Evolutionary conservation across 2,113 vertebrate species (phyloP), one percentile per base, ranked within the genome.

Genomic region (Conger conger): DNA sequence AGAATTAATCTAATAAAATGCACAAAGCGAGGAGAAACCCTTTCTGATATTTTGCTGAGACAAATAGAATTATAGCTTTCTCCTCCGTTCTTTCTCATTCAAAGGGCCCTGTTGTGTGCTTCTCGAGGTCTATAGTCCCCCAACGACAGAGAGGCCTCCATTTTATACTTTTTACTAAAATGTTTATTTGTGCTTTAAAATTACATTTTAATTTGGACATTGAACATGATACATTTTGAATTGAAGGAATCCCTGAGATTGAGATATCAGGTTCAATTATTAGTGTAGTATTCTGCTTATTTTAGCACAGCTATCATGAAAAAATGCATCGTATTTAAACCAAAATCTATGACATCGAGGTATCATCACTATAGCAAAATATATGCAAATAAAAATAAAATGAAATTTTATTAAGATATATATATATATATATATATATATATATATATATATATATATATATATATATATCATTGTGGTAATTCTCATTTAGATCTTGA

Each of bases 1-100:
- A 94, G 96, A 95, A 97, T 96, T 99, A 99, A 99, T 99, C 97
- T 97, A 99, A 99, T 99, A 96, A 97, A 91, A 73, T 30, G 95
- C 92, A 94, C 95, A 96, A 97, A 98, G 96, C 96, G 96, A 96
- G 96, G 95, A 97, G 96, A 96, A 97, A 96, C 96, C 97, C 96
- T 95, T 97, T 96, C 96, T 97, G 96, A 96, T 97, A 97, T 97
- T 97, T 95, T 96, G 95, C 96, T 96, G 96, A 95, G 96, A 92
- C 97, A 98, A 99, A 99, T 96, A 96, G 94, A 98, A 99, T 99
- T 99, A 99, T 89, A 96, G 96, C 94, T 94, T 95, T 80, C 94
- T 93, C 93, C 93, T 94, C 94, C 93, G 90, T 92, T 95, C 27
- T 93, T 95, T 94, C 92, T 95, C 87, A 94, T 92, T 93, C 94